Evolutionary conservation across 1,140 invertebrate species (phyloP).

Genomic region (roundworm (Caenorhabditis elegans)): WBcel235 BX284602.5:8705501-8706000

Average conservation of each 20-base stretch:
- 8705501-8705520: conserved; percentile 26
- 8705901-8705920: too few species aligned
- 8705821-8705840: conserved; percentile 72
- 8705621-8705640: not conserved
- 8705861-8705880: too few species aligned
- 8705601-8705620: conserved; percentile 40
- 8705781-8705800: conserved; percentile 83
- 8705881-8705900: too few species aligned
- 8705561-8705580: not conserved
- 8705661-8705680: conserved; percentile 71
- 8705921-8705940: too few species aligned
- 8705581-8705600: not conserved
- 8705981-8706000: conserved; percentile 86
- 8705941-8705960: too few species aligned
- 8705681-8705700: conserved; percentile 95
- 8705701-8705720: conserved; percentile 79
- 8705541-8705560: conserved; percentile 9
- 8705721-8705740: conserved; percentile 74
- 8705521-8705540: not conserved
- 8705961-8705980: conserved; percentile 71
- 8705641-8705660: conserved; percentile 42
- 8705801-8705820: conserved; percentile 80
- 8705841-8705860: too few species aligned
- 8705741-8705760: conserved; percentile 84
- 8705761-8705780: conserved; percentile 81